These are phyloP conservation scores for Dinoponera quadriceps DNA, from an alignment of 1,140 invertebrate species.

Conservation along the genomic window DNA sequence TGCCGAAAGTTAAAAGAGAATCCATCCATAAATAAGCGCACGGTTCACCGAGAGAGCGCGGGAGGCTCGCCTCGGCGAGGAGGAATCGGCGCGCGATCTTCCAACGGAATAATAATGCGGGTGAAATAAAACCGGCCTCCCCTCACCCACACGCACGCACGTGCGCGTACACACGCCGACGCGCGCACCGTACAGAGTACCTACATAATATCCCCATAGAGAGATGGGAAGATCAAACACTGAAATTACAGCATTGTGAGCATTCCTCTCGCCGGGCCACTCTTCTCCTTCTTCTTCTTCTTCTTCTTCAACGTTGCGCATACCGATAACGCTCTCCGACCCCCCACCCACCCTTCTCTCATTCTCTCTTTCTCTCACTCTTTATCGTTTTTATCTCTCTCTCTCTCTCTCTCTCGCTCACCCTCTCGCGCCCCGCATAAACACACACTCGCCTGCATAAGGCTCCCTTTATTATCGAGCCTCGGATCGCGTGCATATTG, in stretches of 20 bases:
- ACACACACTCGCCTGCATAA: constrained; percentile 82
- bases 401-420: constrained; percentile 14
- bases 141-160: constrained; percentile 61
- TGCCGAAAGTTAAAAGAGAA: constrained; percentile 81
- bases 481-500: constrained; percentile 82
- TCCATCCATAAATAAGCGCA: constrained; percentile 83
- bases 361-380: constrained; percentile 54
- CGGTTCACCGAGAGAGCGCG: constrained; percentile 15
- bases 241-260: constrained; percentile 84
- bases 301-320: constrained; percentile 62
- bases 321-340: constrained; percentile 76
- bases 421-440: constrained; percentile 75
- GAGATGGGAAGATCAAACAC: constrained; percentile 84
- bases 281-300: constrained; percentile 71
- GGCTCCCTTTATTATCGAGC: constrained; percentile 81
- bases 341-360: constrained; percentile 7
- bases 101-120: constrained; percentile 85
- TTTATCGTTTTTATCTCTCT: constrained; percentile 59
- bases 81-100: constrained; percentile 80
- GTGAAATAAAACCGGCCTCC: constrained; percentile 81
- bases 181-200: constrained; percentile 63
- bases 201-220: constrained; percentile 81
- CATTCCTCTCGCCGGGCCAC: constrained; percentile 79
- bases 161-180: constrained; percentile 39
- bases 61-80: constrained; percentile 68